Conservation (phyloP, 2,113 vertebrate genomes). For the Pontoporia blainvillei region DNA sequence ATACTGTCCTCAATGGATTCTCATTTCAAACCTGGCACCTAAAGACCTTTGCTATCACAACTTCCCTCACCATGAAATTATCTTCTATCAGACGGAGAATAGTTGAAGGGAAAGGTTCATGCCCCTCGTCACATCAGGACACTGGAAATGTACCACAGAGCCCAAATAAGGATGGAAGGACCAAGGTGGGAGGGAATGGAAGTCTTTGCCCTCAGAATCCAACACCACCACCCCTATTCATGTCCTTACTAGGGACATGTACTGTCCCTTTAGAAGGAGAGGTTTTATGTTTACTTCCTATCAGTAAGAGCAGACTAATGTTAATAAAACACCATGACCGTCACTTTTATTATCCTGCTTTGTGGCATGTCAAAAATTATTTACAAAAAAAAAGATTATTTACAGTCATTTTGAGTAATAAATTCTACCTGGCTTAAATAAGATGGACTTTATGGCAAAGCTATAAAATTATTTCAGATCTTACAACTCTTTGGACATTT, state of each 20-base stretch:
- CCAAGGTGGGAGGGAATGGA: background rate
- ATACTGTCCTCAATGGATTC: background rate
- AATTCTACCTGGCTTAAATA: constrained; percentile 3
- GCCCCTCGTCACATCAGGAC: background rate
- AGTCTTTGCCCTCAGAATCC: background rate
- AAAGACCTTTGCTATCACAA: background rate
- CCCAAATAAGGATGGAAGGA: background rate
- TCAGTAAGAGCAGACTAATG: background rate
- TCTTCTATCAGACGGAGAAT: background rate
- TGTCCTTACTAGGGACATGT: background rate
- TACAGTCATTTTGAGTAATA: background rate
- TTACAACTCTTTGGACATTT: background rate
- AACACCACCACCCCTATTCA: background rate
- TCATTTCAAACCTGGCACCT: background rate
- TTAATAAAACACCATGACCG: background rate
- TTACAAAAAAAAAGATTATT: background rate
- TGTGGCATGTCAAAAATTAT: background rate
- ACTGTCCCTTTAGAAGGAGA: background rate
- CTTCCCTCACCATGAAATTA: background rate
- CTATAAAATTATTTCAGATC: constrained; percentile 25
- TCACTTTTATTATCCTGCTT: background rate
- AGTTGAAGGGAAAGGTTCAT: background rate
- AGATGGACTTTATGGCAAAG: background rate
- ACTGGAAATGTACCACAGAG: background rate
- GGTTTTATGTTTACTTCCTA: background rate